Percentiles rank a stretch among this genome's conserved stretches.
Conservation (phyloP, 2,888 invertebrate species). For the Sesia apiformis region DNA sequence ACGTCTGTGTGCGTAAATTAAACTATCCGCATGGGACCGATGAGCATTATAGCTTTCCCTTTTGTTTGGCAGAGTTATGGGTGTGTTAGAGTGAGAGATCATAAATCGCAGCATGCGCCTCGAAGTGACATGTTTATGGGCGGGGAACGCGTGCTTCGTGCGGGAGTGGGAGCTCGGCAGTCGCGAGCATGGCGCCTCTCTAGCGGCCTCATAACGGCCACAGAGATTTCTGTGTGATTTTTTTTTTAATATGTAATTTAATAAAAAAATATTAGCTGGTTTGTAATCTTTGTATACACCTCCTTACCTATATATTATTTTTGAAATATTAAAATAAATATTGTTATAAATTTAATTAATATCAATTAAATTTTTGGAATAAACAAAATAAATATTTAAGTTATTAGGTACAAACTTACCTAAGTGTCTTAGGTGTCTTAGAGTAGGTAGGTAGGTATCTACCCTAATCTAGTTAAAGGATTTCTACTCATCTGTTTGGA, state of each 20-base stretch:
- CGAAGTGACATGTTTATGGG: conserved; percentile 74
- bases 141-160: conserved; percentile 56
- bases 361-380: too few relatives aligned
- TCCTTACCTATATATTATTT: too few relatives aligned
- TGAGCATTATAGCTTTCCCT: conserved; percentile 74
- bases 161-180: conserved; percentile 59
- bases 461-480: too few relatives aligned
- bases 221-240: background rate
- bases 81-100: conserved; percentile 71
- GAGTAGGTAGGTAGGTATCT: too few relatives aligned
- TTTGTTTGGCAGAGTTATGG: conserved; percentile 70
- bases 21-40: conserved; percentile 73
- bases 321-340: too few relatives aligned
- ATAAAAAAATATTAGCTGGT: too few relatives aligned
- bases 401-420: too few relatives aligned
- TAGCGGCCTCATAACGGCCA: conserved; percentile 2
- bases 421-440: too few relatives aligned
- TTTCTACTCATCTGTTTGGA: too few relatives aligned
- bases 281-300: too few relatives aligned
- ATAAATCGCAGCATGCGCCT: conserved; percentile 64
- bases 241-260: background rate
- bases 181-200: conserved; percentile 62
- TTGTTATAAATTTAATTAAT: too few relatives aligned
- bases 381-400: too few relatives aligned
- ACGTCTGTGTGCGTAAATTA: conserved; percentile 69